Evolutionary conservation across 2,797 vertebrate species (phyloP).

Genomic region (Pseudomugil tenellus): DNA sequence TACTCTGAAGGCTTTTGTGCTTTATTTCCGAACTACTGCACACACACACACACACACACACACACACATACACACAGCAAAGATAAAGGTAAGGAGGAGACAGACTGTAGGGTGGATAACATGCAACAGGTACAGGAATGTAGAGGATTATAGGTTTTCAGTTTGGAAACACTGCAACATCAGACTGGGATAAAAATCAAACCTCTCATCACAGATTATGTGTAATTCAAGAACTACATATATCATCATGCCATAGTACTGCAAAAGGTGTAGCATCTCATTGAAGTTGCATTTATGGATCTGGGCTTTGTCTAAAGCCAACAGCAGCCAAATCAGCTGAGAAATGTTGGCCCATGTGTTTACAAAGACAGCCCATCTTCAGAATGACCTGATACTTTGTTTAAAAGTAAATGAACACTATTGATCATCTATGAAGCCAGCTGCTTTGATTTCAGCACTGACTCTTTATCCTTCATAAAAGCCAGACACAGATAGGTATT

Average conservation of each 20-base stretch:
- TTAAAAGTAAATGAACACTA: slow-evolving; percentile 2
- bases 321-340: slow-evolving; percentile 1
- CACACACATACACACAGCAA: slow-evolving; percentile 7
- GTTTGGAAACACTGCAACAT: neutral
- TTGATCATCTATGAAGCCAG: slow-evolving; percentile 14
- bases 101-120: slow-evolving; percentile 3
- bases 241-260: neutral
- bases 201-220: neutral
- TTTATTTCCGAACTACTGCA: slow-evolving; percentile 49
- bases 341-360: slow-evolving; percentile 15
- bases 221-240: neutral
- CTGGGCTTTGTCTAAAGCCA: neutral
- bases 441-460: slow-evolving; percentile 9
- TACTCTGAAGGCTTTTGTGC: slow-evolving; percentile 55
- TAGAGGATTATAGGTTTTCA: neutral
- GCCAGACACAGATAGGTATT: too few relatives aligned
- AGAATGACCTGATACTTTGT: neutral
- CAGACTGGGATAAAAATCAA: neutral
- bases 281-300: too few relatives aligned
- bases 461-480: too few relatives aligned
- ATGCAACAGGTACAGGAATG: neutral
- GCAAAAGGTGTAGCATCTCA: too few relatives aligned
- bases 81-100: slow-evolving; percentile 42
- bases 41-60: too few relatives aligned
- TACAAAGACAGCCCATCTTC: slow-evolving; percentile 7